Conservation (phyloP, 2,113 vertebrate genomes). For the Verasper variegatus region DNA sequence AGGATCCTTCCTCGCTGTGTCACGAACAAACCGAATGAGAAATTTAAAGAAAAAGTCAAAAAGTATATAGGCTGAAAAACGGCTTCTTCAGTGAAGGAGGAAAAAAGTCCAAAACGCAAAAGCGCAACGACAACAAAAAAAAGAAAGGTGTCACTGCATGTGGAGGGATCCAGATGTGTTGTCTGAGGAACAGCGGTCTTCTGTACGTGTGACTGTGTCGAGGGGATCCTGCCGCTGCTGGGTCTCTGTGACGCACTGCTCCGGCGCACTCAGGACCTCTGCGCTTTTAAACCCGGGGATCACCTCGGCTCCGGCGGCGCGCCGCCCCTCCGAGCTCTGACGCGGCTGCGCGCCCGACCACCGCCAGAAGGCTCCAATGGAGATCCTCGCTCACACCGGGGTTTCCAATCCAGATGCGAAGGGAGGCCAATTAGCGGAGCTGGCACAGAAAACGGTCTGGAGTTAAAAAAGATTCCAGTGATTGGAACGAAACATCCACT, state of each 20-base stretch:
- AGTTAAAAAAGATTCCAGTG: neutral
- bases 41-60: neutral
- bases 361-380: conserved; percentile 39
- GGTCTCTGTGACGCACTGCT: conserved; percentile 81
- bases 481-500: too few species aligned
- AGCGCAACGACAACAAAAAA: neutral
- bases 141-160: neutral
- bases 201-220: conserved; percentile 10
- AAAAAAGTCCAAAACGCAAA: neutral
- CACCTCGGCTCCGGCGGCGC: conserved; percentile 65
- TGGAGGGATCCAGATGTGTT: neutral
- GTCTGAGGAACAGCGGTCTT: neutral
- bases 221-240: conserved; percentile 60
- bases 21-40: neutral
- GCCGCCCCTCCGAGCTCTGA: conserved; percentile 66
- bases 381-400: conserved; percentile 60
- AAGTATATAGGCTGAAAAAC: neutral
- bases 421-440: neutral
- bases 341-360: conserved; percentile 52
- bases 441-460: neutral
- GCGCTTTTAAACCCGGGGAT: conserved; percentile 83
- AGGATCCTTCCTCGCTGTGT: conserved; percentile 14
- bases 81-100: neutral
- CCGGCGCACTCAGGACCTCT: conserved; percentile 60
- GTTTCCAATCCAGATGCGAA: too few species aligned